Evolutionary conservation across 1,140 invertebrate genomes (phyloP).

Genomic region (Pseudachorutes palmiensis): DNA sequence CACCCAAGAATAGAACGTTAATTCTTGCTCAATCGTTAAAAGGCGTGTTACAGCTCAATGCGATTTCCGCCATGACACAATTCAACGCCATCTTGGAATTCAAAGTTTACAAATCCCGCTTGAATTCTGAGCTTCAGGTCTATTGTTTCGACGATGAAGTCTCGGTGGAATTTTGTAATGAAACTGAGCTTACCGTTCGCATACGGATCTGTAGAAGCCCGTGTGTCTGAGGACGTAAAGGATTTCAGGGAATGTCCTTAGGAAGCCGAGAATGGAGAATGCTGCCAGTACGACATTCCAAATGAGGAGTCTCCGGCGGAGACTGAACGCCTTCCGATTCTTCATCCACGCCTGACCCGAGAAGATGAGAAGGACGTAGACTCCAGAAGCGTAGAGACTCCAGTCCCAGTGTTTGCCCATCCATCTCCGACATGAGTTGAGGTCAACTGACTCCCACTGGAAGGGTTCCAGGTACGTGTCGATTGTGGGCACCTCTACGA

Average conservation of each 20-base stretch:
- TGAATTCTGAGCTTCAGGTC: too few relatives aligned
- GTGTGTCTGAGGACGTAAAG: constrained; percentile 67
- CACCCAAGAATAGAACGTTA: background rate
- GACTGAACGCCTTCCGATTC: constrained; percentile 72
- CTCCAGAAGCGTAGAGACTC: constrained; percentile 78
- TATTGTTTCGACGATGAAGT: too few relatives aligned
- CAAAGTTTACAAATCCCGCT: too few relatives aligned
- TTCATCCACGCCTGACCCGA: constrained; percentile 87
- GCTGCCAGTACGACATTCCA: constrained; percentile 88
- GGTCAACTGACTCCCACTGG: constrained; percentile 10
- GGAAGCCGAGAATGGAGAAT: constrained; percentile 87
- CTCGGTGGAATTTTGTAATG: too few relatives aligned
- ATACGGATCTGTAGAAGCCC: constrained; percentile 86
- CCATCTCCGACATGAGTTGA: constrained; percentile 54
- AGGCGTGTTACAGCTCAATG: background rate
- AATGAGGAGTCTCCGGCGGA: constrained; percentile 69
- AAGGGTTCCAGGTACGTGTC: constrained; percentile 11
- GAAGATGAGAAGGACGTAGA: constrained; percentile 91
- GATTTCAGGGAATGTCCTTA: constrained; percentile 77
- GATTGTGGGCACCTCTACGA: constrained; percentile 3
- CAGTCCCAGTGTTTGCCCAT: constrained; percentile 92
- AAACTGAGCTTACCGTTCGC: constrained; percentile 49
- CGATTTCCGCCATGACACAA: background rate
- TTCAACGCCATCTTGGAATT: too few relatives aligned
- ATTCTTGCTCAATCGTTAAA: background rate